phyloP scores from a whole-genome alignment of 2,797 vertebrate species.

The Aldrovandia affinis region DNA sequence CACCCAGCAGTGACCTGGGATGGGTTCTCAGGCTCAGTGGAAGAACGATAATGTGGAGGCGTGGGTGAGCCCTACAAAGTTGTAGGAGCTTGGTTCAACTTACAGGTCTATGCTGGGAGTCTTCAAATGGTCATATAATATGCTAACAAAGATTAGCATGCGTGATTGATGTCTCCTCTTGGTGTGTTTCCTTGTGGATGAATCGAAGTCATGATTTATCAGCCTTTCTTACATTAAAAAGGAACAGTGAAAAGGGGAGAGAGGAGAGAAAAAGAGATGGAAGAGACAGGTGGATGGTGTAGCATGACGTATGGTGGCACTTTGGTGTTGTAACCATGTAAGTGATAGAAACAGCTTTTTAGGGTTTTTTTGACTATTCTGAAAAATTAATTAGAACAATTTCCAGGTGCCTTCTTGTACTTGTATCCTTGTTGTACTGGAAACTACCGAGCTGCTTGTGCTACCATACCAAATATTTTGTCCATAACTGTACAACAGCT shows the following conservation, averaged over 20 bases:
- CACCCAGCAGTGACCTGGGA: slow-evolving; percentile 37
- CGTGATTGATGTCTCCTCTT: background rate
- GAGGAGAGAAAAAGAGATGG: slow-evolving; percentile 8
- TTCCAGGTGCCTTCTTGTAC: background rate
- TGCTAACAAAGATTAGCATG: background rate
- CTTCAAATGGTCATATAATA: too few relatives aligned
- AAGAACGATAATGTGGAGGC: slow-evolving; percentile 26
- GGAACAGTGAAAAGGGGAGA: slow-evolving; percentile 21
- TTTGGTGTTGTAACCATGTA: slow-evolving; percentile 15
- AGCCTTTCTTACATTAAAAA: slow-evolving; percentile 1
- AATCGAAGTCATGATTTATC: slow-evolving; percentile 20
- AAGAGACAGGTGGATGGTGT: slow-evolving; percentile 5
- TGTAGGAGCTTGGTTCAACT: too few relatives aligned
- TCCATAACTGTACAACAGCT: background rate
- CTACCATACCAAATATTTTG: background rate
- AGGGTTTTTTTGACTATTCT: background rate
- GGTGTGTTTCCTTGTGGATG: background rate
- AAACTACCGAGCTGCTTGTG: background rate
- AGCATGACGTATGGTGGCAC: background rate
- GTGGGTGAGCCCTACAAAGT: background rate
- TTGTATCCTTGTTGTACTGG: background rate
- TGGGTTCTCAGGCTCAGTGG: slow-evolving; percentile 35
- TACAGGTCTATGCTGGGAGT: too few relatives aligned
- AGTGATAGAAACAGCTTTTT: slow-evolving; percentile 7
- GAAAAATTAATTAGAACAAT: background rate